These are phyloP conservation scores for Astreopora myriophthalma DNA, from an alignment of 64 coral and sea anemone species.

Conservation along the genomic window DNA sequence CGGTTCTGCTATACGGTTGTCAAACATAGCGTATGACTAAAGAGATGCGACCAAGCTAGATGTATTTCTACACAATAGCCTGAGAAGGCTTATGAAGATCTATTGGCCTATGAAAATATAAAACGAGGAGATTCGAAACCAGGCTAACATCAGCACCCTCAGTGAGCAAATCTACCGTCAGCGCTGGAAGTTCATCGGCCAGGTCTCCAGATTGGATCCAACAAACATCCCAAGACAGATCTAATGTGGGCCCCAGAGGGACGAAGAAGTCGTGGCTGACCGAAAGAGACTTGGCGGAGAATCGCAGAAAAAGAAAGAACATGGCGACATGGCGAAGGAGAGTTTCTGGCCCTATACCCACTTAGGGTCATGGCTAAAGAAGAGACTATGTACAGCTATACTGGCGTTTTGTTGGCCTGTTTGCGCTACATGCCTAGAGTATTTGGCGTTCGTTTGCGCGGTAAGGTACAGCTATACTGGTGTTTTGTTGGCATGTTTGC, in stretches of 20 bases:
- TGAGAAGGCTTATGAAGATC: constrained; percentile 1
- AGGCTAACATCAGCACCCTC: not conserved
- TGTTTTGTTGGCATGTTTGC: no score
- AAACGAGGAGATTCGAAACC: constrained; percentile 8
- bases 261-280: not conserved
- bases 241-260: no score
- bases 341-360: no score
- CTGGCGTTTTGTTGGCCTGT: no score
- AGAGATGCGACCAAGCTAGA: not conserved
- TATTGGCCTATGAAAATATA: constrained; percentile 38
- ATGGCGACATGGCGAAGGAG: no score
- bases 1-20: not conserved
- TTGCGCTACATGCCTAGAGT: no score
- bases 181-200: not conserved
- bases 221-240: no score
- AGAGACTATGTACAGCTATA: no score
- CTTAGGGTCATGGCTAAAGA: no score
- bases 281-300: not conserved
- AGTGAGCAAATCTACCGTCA: not conserved
- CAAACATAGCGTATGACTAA: not conserved
- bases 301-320: not conserved
- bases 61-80: not conserved
- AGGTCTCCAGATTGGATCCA: not conserved
- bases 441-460: no score
- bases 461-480: no score